phyloP scores from a whole-genome alignment of 1,140 invertebrate genomes.

The Drosophila hydei region DNA sequence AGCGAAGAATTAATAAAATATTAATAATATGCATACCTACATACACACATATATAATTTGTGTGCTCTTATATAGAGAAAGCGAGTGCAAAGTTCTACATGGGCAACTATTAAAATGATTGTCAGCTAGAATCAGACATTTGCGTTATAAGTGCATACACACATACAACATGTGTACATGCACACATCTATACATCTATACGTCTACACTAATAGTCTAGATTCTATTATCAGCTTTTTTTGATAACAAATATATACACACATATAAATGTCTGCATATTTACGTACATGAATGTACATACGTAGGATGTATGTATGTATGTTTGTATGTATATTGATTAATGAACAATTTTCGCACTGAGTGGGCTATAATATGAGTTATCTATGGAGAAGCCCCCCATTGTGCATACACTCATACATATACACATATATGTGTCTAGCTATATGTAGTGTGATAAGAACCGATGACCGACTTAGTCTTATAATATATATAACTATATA shows the following conservation, averaged over 20 bases:
- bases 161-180: neutral
- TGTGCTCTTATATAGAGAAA: neutral
- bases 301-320: constrained; percentile 13
- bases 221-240: constrained; percentile 46
- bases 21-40: constrained; percentile 1
- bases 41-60: too few relatives aligned
- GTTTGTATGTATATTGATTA: constrained; percentile 61
- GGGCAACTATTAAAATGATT: constrained; percentile 52
- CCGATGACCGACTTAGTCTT: constrained; percentile 72
- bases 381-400: constrained; percentile 33
- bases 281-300: constrained; percentile 6
- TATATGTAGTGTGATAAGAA: constrained; percentile 50
- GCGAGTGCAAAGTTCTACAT: constrained; percentile 56
- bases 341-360: constrained; percentile 72
- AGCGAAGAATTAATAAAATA: constrained; percentile 36
- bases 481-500: constrained; percentile 22
- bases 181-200: constrained; percentile 10
- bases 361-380: constrained; percentile 30
- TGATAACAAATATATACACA: constrained; percentile 45
- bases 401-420: constrained; percentile 6
- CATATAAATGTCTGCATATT: constrained; percentile 1
- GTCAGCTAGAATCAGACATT: constrained; percentile 50
- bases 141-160: constrained; percentile 33
- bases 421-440: neutral
- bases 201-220: constrained; percentile 21